A percentile compares a stretch with the other conserved stretches of the same genome.
Evolutionary conservation across 2,888 invertebrate genomes (phyloP).

Genomic region (Fissipunctia ypsillon): DNA sequence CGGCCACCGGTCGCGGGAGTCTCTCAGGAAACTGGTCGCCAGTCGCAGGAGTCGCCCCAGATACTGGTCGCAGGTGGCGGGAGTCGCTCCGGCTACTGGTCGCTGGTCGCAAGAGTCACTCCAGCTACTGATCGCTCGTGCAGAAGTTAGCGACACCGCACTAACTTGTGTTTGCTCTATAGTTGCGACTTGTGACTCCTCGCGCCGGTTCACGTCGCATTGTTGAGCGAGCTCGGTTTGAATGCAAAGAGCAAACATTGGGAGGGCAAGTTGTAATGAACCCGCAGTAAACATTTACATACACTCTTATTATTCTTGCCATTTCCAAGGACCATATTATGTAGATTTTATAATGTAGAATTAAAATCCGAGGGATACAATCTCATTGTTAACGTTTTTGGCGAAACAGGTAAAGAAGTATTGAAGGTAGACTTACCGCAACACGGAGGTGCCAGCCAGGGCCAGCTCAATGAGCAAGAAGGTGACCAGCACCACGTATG

Average conservation of each 20-base stretch:
- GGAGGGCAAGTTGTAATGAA: conserved; percentile 7
- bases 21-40: not conserved
- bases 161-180: not conserved
- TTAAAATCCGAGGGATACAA: not conserved
- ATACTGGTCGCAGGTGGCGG: not conserved
- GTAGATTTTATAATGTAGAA: not conserved
- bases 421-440: conserved; percentile 75
- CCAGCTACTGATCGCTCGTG: not conserved
- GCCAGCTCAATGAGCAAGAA: conserved; percentile 93
- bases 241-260: not conserved
- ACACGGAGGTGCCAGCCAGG: conserved; percentile 86
- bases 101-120: not conserved
- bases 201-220: not conserved
- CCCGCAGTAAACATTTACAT: conserved; percentile 10
- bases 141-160: not conserved
- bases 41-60: not conserved
- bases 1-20: not conserved
- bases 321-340: conserved; percentile 3
- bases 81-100: not conserved
- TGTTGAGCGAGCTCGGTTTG: conserved; percentile 1
- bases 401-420: not conserved
- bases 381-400: not conserved
- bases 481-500: conserved; percentile 95
- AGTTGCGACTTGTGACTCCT: not conserved
- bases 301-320: not conserved